Conservation (phyloP, 2,113 vertebrate genomes). For the Emydura subglobosa region DNA sequence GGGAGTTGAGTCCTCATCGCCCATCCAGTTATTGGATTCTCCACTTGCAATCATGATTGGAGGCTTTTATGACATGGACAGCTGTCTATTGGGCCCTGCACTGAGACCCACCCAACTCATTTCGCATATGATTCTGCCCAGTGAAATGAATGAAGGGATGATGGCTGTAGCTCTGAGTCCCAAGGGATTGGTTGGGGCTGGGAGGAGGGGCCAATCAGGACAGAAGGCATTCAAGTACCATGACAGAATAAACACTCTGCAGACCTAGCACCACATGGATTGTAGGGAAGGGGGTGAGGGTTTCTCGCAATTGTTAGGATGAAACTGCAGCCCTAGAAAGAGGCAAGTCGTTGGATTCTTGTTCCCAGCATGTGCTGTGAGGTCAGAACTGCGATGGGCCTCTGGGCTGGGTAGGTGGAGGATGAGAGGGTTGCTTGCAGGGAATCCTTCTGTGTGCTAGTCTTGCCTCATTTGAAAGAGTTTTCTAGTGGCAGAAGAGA, state of each 20-base stretch:
- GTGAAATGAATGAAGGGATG: neutral
- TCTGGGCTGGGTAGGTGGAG: neutral
- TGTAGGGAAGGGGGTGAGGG: neutral
- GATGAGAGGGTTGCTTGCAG: neutral
- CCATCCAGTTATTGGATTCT: neutral
- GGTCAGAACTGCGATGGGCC: conserved; percentile 38
- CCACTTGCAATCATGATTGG: fast-evolving
- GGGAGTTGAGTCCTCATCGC: neutral
- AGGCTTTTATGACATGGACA: neutral
- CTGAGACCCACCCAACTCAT: neutral
- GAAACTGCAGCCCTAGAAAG: neutral
- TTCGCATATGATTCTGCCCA: neutral
- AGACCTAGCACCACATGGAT: neutral
- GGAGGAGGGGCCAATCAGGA: neutral
- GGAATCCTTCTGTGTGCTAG: neutral
- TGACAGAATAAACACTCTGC: neutral
- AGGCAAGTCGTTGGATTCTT: conserved; percentile 40
- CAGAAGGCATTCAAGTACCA: neutral
- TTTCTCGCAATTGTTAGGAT: neutral
- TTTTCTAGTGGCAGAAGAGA: neutral
- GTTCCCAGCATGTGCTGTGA: neutral
- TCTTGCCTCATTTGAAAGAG: neutral
- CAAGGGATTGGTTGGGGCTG: neutral
- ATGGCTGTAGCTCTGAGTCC: neutral
- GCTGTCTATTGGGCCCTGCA: neutral